A percentile compares a stretch with the other conserved stretches of the same genome.
Conservation (phyloP, 2,113 vertebrate species). For the Poicephalus gulielmi region DNA sequence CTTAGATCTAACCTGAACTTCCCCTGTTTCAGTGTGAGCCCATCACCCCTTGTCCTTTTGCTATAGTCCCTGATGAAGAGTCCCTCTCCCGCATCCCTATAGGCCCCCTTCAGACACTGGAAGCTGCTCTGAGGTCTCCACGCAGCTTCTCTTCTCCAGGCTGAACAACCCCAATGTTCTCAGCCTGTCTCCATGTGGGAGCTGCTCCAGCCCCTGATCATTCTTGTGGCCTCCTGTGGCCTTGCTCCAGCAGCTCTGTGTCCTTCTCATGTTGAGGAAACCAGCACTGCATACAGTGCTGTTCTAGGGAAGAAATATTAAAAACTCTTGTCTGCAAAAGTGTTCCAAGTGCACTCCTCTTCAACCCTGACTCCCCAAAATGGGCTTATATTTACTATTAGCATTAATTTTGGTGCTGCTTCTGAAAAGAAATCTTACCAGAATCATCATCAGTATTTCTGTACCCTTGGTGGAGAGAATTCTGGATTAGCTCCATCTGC, state of each 20-base stretch:
- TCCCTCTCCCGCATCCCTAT: no score
- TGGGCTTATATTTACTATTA: not conserved
- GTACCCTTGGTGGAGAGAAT: not conserved
- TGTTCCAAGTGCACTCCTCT: not conserved
- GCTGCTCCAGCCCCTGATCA: not conserved
- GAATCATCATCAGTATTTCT: not conserved
- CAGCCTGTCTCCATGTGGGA: accelerated
- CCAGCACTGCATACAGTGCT: not conserved
- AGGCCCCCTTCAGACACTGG: no score
- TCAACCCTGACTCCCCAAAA: not conserved
- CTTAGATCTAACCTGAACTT: no score
- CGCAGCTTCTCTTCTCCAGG: no score
- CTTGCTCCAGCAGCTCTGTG: not conserved
- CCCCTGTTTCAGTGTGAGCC: no score
- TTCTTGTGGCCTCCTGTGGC: not conserved
- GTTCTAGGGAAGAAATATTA: not conserved
- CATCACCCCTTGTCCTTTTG: no score
- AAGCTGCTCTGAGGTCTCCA: no score
- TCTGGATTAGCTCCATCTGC: not conserved
- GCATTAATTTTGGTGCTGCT: not conserved
- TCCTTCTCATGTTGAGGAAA: not conserved
- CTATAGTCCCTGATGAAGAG: no score
- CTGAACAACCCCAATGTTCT: not conserved
- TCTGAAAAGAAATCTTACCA: not conserved
- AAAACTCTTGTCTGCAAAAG: not conserved